phyloP scores from a whole-genome alignment of 1,140 invertebrate genomes.

The Pollicipes pollicipes region DNA sequence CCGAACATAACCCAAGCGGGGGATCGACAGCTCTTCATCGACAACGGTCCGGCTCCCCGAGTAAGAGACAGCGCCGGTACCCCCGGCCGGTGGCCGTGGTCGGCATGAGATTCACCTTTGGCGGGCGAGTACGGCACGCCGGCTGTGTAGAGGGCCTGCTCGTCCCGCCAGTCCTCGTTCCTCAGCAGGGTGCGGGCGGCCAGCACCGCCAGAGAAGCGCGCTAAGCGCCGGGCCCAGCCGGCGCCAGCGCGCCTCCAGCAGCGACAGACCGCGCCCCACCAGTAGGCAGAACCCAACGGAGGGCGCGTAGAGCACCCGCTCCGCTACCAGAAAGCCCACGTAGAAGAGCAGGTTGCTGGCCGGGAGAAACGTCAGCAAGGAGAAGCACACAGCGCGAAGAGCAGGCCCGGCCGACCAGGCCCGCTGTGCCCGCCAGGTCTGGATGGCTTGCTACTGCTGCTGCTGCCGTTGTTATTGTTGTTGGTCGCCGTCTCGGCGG shows the following conservation, averaged over 20 bases:
- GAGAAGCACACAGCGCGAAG: slow-evolving; percentile 38
- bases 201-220: not conserved
- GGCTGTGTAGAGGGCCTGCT: not conserved
- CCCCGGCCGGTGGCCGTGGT: too few species aligned
- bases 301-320: slow-evolving; percentile 27
- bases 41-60: too few species aligned
- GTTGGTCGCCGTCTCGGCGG: not conserved
- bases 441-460: not conserved
- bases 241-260: not conserved
- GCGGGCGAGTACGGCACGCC: not conserved
- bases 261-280: slow-evolving; percentile 45
- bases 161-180: not conserved
- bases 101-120: slow-evolving; percentile 1
- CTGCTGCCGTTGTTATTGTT: not conserved
- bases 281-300: slow-evolving; percentile 82
- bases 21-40: too few species aligned
- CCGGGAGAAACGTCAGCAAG: slow-evolving; percentile 65
- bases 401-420: not conserved
- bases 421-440: too few species aligned
- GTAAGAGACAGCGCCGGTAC: too few species aligned
- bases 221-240: not conserved
- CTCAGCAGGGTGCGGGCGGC: not conserved
- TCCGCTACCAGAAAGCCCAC: slow-evolving; percentile 21
- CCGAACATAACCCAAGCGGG: too few species aligned
- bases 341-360: slow-evolving; percentile 19